These are phyloP conservation scores for Geopemphigus sp. DNA, from an alignment of 1,140 invertebrate species.

Conservation along the genomic window DNA sequence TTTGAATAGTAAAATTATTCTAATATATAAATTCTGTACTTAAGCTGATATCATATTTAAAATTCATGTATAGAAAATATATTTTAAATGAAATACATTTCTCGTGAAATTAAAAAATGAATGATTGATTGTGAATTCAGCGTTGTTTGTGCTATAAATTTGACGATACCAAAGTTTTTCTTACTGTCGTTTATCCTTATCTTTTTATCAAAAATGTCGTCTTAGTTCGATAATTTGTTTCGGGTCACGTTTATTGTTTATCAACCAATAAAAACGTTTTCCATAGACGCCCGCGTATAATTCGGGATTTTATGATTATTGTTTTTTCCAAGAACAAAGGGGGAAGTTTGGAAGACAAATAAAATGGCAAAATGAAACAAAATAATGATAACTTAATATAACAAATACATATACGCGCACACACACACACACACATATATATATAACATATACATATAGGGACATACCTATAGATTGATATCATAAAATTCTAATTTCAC, in stretches of 20 bases:
- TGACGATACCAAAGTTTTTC: too few relatives aligned
- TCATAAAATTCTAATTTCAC: background rate
- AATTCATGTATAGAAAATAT: too few relatives aligned
- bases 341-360: background rate
- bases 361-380: conserved; percentile 8
- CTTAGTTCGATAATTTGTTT: too few relatives aligned
- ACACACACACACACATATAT: background rate
- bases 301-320: background rate
- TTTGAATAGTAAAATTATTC: conserved; percentile 1
- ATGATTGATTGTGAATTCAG: too few relatives aligned
- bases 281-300: background rate
- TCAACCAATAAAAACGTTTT: background rate
- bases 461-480: background rate
- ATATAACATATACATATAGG: background rate
- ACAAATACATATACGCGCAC: background rate
- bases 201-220: too few relatives aligned
- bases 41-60: too few relatives aligned
- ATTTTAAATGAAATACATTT: too few relatives aligned
- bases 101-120: too few relatives aligned
- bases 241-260: background rate
- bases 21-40: background rate
- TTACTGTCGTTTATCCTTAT: too few relatives aligned
- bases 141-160: too few relatives aligned
- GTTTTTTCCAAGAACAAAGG: too few relatives aligned
- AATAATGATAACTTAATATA: conserved; percentile 8